Evolutionary conservation across 2,797 vertebrate species (phyloP).

Genomic region (Sebastes diaconus): DNA sequence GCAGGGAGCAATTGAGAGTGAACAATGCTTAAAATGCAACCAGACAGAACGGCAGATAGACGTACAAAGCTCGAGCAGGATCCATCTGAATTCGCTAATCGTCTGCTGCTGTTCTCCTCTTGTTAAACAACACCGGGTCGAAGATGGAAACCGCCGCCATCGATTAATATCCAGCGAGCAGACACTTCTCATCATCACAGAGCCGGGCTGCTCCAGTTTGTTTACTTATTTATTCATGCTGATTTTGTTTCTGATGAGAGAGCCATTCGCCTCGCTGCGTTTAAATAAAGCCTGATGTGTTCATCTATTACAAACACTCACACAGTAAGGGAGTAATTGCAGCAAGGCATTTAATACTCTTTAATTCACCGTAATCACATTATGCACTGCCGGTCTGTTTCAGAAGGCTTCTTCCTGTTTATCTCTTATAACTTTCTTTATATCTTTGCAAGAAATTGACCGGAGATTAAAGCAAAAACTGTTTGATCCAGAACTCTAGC

Average conservation of each 20-base stretch:
- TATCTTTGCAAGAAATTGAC: background rate
- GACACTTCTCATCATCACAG: conserved; percentile 14
- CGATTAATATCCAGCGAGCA: conserved; percentile 43
- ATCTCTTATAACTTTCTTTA: background rate
- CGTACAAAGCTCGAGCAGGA: background rate
- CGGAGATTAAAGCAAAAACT: background rate
- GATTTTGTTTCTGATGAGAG: conserved; percentile 63
- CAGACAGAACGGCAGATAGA: background rate
- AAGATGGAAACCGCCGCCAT: conserved; percentile 32
- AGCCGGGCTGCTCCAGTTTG: conserved; percentile 28
- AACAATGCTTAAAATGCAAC: background rate
- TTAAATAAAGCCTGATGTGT: conserved; percentile 60
- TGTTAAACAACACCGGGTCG: conserved; percentile 4
- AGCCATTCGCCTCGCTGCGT: conserved; percentile 29
- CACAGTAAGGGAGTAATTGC: conserved; percentile 61
- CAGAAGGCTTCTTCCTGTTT: background rate
- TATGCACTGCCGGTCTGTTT: conserved; percentile 21
- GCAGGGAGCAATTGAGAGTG: background rate
- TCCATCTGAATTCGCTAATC: conserved; percentile 8
- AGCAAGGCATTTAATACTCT: conserved; percentile 52
- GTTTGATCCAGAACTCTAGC: background rate
- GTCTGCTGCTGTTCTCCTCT: conserved; percentile 9
- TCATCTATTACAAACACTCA: conserved; percentile 53
- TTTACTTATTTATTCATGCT: conserved; percentile 63
- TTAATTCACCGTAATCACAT: conserved; percentile 64